These are phyloP conservation scores for Chromoteleia sp. DNA, from an alignment of 2,888 invertebrate genomes.

Conservation along the genomic window DNA sequence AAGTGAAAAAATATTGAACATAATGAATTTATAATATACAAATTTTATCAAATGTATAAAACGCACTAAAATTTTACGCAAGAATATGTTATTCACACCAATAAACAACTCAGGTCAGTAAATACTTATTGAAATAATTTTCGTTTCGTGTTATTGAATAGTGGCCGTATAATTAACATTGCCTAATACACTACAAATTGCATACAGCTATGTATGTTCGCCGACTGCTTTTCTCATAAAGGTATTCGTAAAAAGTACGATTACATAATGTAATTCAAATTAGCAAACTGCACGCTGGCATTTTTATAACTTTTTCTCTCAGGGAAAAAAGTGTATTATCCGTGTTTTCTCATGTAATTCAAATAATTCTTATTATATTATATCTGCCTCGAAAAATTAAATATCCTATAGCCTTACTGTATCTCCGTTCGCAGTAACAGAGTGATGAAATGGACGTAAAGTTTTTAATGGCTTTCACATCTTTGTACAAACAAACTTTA, in stretches of 20 bases:
- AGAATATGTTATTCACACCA: no score
- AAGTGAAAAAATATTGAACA: no score
- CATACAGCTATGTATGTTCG: background rate
- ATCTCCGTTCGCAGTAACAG: constrained; percentile 1
- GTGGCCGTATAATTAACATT: constrained; percentile 13
- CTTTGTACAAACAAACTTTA: constrained; percentile 40
- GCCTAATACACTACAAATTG: constrained; percentile 19
- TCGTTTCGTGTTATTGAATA: background rate
- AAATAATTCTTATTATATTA: background rate
- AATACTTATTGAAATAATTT: constrained; percentile 1
- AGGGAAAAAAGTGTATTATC: background rate
- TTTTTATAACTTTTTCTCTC: background rate
- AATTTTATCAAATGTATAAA: no score
- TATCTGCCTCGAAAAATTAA: background rate
- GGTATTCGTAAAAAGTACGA: constrained; percentile 2
- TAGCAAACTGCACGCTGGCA: no score
- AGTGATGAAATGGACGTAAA: constrained; percentile 33
- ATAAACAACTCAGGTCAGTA: no score
- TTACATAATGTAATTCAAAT: background rate
- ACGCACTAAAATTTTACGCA: no score
- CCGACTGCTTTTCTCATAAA: background rate
- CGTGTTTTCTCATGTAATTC: background rate
- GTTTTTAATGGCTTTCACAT: constrained; percentile 45
- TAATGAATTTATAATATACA: no score
- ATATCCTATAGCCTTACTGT: background rate